Conservation (phyloP, 2,888 invertebrate genomes). For the Imbricaverruca yamaguchii region DNA sequence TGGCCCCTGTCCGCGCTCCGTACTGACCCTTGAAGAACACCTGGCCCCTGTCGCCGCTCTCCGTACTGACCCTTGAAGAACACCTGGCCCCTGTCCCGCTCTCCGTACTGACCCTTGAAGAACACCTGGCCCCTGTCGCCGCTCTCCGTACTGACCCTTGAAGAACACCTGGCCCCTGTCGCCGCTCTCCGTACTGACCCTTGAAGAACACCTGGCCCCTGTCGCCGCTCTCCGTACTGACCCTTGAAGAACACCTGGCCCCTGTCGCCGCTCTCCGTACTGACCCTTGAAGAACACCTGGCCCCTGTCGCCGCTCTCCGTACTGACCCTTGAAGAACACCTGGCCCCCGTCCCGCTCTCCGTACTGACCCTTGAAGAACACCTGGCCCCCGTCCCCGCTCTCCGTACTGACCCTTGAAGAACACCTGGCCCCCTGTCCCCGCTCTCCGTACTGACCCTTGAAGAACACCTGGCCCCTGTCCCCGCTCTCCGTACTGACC, state of each 20-base stretch:
- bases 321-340: too few relatives aligned
- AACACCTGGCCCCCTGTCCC: conserved; percentile 80
- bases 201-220: conserved; percentile 76
- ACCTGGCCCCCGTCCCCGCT: conserved; percentile 82
- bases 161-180: conserved; percentile 83
- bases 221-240: conserved; percentile 60
- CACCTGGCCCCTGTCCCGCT: too few relatives aligned
- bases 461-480: conserved; percentile 80
- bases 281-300: conserved; percentile 60
- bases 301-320: conserved; percentile 76
- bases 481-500: conserved; percentile 57
- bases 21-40: conserved; percentile 56
- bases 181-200: conserved; percentile 54
- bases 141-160: conserved; percentile 49
- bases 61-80: too few relatives aligned
- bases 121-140: conserved; percentile 81
- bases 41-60: conserved; percentile 77
- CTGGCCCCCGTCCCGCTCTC: too few relatives aligned
- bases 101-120: conserved; percentile 44
- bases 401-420: conserved; percentile 51
- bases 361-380: conserved; percentile 49
- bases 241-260: conserved; percentile 68
- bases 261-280: conserved; percentile 66
- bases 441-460: conserved; percentile 52
- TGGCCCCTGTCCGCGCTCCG: not conserved